Conservation (phyloP, 2,113 vertebrate genomes). For the Upupa epops region DNA sequence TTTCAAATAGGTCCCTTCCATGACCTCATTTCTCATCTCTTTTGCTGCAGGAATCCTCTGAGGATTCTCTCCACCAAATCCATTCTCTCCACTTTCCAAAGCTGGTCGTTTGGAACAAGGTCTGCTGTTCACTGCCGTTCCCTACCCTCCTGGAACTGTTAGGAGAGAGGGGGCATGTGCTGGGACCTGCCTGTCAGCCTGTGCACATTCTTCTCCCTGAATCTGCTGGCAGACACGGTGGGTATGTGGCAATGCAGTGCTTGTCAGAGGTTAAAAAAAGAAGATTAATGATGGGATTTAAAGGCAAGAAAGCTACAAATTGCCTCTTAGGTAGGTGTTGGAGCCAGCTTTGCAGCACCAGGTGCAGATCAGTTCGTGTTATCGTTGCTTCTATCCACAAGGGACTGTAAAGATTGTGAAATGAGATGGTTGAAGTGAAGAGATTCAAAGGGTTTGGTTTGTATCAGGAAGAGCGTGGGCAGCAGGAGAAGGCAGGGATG, state of each 20-base stretch:
- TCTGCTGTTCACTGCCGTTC: too few relatives aligned
- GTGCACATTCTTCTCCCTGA: conserved; percentile 27
- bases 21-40: too few relatives aligned
- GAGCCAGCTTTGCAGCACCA: neutral
- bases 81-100: neutral
- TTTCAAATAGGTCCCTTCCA: too few relatives aligned
- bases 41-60: too few relatives aligned
- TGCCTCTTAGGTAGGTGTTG: neutral
- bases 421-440: neutral
- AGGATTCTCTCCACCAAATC: too few relatives aligned
- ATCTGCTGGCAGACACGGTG: conserved; percentile 5
- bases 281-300: conserved; percentile 9
- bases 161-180: neutral
- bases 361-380: neutral
- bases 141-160: neutral
- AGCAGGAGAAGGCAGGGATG: too few relatives aligned
- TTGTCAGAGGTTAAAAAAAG: neutral
- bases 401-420: neutral
- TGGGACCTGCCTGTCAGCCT: conserved; percentile 33
- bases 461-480: too few relatives aligned
- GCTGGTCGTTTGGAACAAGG: too few relatives aligned
- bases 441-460: too few relatives aligned
- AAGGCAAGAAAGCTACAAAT: neutral
- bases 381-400: neutral
- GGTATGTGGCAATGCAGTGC: neutral